These are phyloP conservation scores for Leucoma salicis DNA, from an alignment of 2,888 invertebrate species.

Conservation along the genomic window DNA sequence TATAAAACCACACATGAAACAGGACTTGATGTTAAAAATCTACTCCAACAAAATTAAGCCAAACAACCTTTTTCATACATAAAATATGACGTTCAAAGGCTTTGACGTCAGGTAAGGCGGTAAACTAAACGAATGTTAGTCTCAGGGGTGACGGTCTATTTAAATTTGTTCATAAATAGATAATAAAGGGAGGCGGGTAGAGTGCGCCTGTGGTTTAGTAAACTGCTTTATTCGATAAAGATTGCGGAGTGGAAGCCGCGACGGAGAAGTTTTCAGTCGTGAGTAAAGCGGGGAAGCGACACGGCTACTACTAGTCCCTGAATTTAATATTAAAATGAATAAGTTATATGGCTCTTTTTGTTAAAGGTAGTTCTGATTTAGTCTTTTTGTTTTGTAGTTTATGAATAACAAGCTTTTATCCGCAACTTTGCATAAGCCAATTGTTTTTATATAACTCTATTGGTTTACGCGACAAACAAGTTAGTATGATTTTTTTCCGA, in stretches of 20 bases:
- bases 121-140: slow-evolving; percentile 43
- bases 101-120: slow-evolving; percentile 25
- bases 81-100: slow-evolving; percentile 30
- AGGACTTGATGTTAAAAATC: slow-evolving; percentile 3
- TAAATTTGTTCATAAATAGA: slow-evolving; percentile 72
- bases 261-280: slow-evolving; percentile 35
- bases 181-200: slow-evolving; percentile 58
- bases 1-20: too few species aligned
- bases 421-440: too few species aligned
- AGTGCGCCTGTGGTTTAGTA: slow-evolving; percentile 56
- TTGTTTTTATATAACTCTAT: too few species aligned
- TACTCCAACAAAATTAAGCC: slow-evolving; percentile 13
- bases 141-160: slow-evolving; percentile 45
- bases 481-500: too few species aligned
- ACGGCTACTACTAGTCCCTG: slow-evolving; percentile 12
- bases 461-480: too few species aligned
- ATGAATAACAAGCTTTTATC: neutral
- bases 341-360: slow-evolving; percentile 9
- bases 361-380: slow-evolving; percentile 1
- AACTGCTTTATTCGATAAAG: slow-evolving; percentile 73
- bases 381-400: neutral
- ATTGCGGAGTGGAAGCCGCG: slow-evolving; percentile 48
- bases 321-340: slow-evolving; percentile 11
- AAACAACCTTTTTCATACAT: slow-evolving; percentile 22
- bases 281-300: slow-evolving; percentile 6